Base-by-base conservation (phyloP, 2,797 vertebrate species). In the Tangara arthus region DNA sequence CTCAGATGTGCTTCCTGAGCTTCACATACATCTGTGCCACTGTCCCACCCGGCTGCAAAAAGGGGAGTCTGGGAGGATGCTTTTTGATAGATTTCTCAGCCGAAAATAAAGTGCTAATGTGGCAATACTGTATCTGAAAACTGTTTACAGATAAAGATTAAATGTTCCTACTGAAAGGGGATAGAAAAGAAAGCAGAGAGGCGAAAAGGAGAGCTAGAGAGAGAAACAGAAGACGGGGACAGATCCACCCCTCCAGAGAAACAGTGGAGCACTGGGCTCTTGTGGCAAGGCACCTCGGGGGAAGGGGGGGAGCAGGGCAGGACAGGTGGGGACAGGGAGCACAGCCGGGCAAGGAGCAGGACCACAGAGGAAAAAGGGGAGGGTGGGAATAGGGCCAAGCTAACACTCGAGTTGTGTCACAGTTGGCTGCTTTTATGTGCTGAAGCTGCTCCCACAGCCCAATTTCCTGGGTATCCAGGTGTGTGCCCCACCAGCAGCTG, bases 81-180 rank as follows among this genome's bases (percentile, higher is more conserved):
- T 20, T 55, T 37, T 12, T 64, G 41, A 34, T 17, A 17, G 24
- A 41, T 47, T 34, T 47, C 34, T 34, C 1, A 0, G 41, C 9
- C 1, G 0, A 47, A 34, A 47, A 41, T 30, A 9, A 56, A 47
- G 13, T 2, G 7, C 30, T 34, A 24, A 47, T 0, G 1, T 0
- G 4, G 20, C 34, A 64, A 4, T 24, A 11, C 47, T 34, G 2
- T 20, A 34, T 41, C 21, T 49, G 30, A 34, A 34, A 21, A 30
- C 6, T 14, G 5, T 34, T 49, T 56, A 5, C 4, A 34, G 50
- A 24, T 13, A 21, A 56, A 64, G 3, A 16, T 12, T 39, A 20
- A 20, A 4, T 3, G 3, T 46, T 46, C 41, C 41, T 46, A 11
- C 12, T 0, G 1, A 55, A 47, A 11, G 6, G 8, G 11, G 19